These are phyloP conservation scores for Dorcus parallelipipedus DNA, from an alignment of 2,888 invertebrate species.

Conservation along the genomic window DNA sequence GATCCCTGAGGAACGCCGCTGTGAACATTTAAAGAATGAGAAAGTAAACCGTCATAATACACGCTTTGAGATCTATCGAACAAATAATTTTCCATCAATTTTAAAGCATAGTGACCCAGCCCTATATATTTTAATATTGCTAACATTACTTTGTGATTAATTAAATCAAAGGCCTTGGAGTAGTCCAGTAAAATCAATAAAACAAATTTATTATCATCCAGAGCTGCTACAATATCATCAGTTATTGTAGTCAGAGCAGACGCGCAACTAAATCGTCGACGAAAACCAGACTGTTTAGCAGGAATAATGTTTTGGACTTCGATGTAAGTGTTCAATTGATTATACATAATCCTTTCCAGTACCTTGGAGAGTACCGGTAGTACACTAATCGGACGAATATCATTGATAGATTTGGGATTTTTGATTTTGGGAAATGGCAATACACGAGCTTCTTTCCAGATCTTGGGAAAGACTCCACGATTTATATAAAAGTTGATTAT, in stretches of 20 bases:
- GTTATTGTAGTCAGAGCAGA: neutral
- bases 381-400: constrained; percentile 1
- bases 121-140: neutral
- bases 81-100: neutral
- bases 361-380: neutral
- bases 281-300: neutral
- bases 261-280: neutral
- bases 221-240: constrained; percentile 9
- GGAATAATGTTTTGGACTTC: neutral
- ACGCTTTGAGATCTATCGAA: no score
- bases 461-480: neutral
- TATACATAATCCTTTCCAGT: neutral
- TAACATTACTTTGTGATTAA: constrained; percentile 1
- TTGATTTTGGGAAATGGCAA: neutral
- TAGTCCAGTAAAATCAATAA: constrained; percentile 3
- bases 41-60: no score
- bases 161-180: constrained; percentile 4
- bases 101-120: neutral
- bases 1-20: neutral
- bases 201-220: constrained; percentile 1
- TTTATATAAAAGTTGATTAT: neutral
- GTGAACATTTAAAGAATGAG: no score
- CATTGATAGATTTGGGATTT: neutral
- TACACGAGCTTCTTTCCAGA: neutral
- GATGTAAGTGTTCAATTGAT: neutral